Evolutionary conservation across 2,797 vertebrate genomes (phyloP), one percentile per base, ranked within the genome.

Genomic region (Lerista edwardsae): DNA sequence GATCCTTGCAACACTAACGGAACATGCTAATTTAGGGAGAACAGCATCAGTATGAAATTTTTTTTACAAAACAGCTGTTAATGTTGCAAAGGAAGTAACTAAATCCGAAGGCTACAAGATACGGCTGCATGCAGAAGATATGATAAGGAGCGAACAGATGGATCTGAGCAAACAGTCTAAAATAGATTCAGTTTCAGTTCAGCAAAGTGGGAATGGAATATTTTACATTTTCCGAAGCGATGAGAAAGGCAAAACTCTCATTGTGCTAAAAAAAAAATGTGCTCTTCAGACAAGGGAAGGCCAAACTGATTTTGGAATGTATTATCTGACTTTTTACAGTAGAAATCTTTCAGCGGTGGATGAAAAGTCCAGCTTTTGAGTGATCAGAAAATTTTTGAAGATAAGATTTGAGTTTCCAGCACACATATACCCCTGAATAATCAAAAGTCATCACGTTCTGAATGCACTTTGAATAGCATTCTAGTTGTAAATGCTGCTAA

Each of bases 31-130:
- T 93, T 94, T 93, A 93, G 76, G 59, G 83, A 92, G 89, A 95
- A 92, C 79, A 90, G 89, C 34, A 91, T 94, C 83, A 80, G 1
- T 88, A 86, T 57, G 82, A 92, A 90, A 2, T 51, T 51, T 93
- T 95, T 95, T 93, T 94, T 75, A 88, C 93, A 94, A 93, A 95
- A 91, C 89, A 95, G 88, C 91, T 95, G 93, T 90, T 95, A 65
- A 44, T 92, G 79, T 93, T 93, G 86, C 89, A 91, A 91, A 84
- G 75, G 82, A 82, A 84, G 69, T 83, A 87, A 80, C 88, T 91
- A 90, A 92, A 86, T 91, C 89, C 84, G 87, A 91, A 93, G 89
- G 91, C 92, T 90, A 84, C 82, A 88, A 92, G 76, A 92, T 85
- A 86, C 80, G 80, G 82, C 85, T 92, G 72, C 64, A 84, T 47